Conservation (phyloP, 2,888 invertebrate genomes). For the Autographa gamma region DNA sequence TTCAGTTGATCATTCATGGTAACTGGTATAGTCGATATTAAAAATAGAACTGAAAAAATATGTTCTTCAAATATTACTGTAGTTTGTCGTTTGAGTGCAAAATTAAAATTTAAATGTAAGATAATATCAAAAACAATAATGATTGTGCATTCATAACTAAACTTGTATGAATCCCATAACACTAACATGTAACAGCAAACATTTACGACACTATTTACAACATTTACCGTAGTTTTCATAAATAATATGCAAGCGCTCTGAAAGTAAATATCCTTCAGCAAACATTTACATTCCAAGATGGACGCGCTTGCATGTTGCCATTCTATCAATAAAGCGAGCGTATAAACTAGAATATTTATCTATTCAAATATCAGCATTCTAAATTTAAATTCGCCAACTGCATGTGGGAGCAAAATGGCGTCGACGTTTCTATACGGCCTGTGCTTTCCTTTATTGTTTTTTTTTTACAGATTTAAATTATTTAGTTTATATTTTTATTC, state of each 20-base stretch:
- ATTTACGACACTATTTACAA: neutral
- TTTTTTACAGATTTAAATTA: neutral
- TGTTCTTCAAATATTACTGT: too few species aligned
- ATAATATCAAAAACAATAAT: too few species aligned
- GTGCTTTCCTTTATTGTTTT: constrained; percentile 17
- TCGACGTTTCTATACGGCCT: constrained; percentile 30
- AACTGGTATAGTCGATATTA: too few species aligned
- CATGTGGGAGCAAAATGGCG: constrained; percentile 38
- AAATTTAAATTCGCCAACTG: constrained; percentile 56
- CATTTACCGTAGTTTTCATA: neutral
- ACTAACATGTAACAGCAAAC: neutral
- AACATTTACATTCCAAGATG: constrained; percentile 5
- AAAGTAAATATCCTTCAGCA: constrained; percentile 16
- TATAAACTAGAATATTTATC: constrained; percentile 54
- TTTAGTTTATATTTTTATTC: too few species aligned
- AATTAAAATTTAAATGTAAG: too few species aligned
- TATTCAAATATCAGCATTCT: constrained; percentile 58
- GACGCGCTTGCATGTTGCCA: constrained; percentile 18
- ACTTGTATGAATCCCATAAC: neutral
- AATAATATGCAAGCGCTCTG: neutral
- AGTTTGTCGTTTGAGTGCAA: too few species aligned
- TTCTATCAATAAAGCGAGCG: constrained; percentile 34
- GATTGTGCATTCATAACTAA: too few species aligned
- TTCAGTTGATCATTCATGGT: neutral
- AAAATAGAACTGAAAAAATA: too few species aligned